A percentile compares a stretch with the other conserved stretches of the same genome.
These are phyloP conservation scores for Mamestra brassicae DNA, from an alignment of 2,888 invertebrate species.

Conservation along the genomic window DNA sequence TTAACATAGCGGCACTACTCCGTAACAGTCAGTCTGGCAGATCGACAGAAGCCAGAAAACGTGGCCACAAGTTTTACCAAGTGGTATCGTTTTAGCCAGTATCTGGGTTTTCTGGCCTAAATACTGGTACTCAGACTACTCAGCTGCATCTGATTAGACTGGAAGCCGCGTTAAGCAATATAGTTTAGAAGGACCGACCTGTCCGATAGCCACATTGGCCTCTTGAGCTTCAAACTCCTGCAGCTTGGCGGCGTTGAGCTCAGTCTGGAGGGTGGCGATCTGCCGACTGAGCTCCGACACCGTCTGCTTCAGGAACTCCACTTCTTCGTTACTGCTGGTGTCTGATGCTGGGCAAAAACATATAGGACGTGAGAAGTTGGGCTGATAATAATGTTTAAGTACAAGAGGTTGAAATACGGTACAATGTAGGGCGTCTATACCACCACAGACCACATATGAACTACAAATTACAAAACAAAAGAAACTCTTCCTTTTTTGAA, in stretches of 20 bases:
- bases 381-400: neutral
- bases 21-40: too few relatives aligned
- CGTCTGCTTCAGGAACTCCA: constrained; percentile 93
- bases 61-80: neutral
- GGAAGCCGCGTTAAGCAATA: too few relatives aligned
- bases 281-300: constrained; percentile 92
- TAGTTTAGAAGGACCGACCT: constrained; percentile 71
- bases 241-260: constrained; percentile 91
- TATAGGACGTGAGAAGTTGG: neutral
- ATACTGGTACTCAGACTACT: neutral
- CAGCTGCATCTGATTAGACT: too few relatives aligned
- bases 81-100: neutral
- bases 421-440: too few relatives aligned
- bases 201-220: constrained; percentile 89
- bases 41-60: neutral
- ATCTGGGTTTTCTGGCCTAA: neutral
- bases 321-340: constrained; percentile 91
- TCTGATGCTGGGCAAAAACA: constrained; percentile 81
- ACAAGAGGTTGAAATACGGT: neutral
- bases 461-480: too few relatives aligned
- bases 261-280: constrained; percentile 92
- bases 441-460: too few relatives aligned
- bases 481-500: too few relatives aligned
- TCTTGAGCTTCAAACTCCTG: constrained; percentile 94
- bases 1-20: neutral